These are phyloP conservation scores for Acanthoscelides obtectus DNA, from an alignment of 2,888 invertebrate species.

Conservation along the genomic window DNA sequence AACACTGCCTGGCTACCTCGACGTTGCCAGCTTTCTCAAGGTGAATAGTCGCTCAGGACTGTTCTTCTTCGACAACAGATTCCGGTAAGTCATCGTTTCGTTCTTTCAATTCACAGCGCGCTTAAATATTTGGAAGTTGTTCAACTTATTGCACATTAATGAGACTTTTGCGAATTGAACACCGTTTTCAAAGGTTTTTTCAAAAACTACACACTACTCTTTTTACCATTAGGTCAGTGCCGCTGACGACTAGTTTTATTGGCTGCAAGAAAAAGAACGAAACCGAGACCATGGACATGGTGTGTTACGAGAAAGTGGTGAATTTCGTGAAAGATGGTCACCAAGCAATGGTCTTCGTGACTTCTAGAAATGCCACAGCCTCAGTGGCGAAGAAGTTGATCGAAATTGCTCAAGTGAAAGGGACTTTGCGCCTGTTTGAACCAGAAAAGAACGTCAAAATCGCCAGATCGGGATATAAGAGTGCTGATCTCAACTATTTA, in stretches of 20 bases:
- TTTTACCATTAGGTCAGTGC: conserved; percentile 85
- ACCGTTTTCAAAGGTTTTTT: no score
- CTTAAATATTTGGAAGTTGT: no score
- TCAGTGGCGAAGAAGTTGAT: conserved; percentile 80
- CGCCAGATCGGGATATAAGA: conserved; percentile 67
- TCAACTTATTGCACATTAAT: no score
- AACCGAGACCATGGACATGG: conserved; percentile 78
- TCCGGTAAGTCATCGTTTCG: no score
- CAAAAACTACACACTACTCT: no score
- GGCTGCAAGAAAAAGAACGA: conserved; percentile 40
- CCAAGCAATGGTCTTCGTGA: conserved; percentile 97
- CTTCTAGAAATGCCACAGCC: conserved; percentile 94
- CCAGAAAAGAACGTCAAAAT: conserved; percentile 65
- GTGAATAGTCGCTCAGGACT: conserved; percentile 90
- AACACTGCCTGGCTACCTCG: conserved; percentile 94
- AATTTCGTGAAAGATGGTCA: conserved; percentile 83
- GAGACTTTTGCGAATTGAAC: no score
- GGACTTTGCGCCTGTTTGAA: conserved; percentile 65
- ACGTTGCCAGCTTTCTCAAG: conserved; percentile 89
- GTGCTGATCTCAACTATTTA: conserved; percentile 77
- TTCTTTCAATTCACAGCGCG: no score
- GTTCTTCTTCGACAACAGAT: conserved; percentile 87
- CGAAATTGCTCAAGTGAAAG: conserved; percentile 74
- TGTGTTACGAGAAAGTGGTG: conserved; percentile 88
- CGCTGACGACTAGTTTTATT: conserved; percentile 85